Evolutionary conservation across 2,113 vertebrate genomes (phyloP).

Genomic region (Scolopax mira): DNA sequence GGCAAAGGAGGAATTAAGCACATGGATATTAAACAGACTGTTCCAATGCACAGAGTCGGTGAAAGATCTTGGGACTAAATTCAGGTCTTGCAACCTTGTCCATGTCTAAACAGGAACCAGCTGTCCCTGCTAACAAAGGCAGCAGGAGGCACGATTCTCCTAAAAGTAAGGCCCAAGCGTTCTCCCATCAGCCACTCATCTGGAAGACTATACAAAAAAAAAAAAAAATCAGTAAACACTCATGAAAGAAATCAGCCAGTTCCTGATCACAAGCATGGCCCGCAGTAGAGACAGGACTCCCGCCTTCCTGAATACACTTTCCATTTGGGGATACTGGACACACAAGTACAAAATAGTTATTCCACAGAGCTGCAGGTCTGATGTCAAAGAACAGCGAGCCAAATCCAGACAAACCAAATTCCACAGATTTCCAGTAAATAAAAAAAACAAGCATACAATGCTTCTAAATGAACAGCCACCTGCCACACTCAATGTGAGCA

Average conservation of each 20-base stretch:
- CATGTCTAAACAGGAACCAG: neutral
- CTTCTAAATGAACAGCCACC: neutral
- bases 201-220: neutral
- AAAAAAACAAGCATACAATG: neutral
- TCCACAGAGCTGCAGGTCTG: neutral
- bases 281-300: neutral
- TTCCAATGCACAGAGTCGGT: neutral
- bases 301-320: neutral
- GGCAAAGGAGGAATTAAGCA: neutral
- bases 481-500: neutral
- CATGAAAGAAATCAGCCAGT: neutral
- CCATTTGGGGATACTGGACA: neutral
- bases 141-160: neutral
- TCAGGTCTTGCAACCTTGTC: neutral
- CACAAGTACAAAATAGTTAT: neutral
- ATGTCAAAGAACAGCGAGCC: neutral
- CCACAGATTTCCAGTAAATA: neutral
- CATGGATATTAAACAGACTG: neutral
- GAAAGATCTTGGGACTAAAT: neutral
- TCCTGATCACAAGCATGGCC: neutral
- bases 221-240: neutral
- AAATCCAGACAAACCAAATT: neutral
- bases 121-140: neutral
- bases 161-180: neutral
- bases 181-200: neutral